These are phyloP conservation scores for Ophion obscuratus DNA, from an alignment of 2,888 invertebrate genomes.

Conservation along the genomic window DNA sequence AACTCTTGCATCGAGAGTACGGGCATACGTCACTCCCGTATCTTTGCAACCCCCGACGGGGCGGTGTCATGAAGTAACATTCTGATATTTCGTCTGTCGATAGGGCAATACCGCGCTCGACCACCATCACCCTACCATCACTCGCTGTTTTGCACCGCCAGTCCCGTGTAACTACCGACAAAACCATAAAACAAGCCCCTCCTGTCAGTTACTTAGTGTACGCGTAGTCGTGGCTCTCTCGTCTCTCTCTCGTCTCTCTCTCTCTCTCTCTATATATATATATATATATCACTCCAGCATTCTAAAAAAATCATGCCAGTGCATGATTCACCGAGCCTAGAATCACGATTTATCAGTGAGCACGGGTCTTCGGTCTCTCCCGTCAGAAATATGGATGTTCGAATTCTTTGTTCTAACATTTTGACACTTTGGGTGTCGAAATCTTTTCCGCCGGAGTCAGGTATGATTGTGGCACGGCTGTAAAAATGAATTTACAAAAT, in stretches of 20 bases:
- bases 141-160: slow-evolving; percentile 25
- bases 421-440: neutral
- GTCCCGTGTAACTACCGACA: slow-evolving; percentile 14
- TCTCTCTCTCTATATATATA: slow-evolving; percentile 3
- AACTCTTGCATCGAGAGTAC: slow-evolving; percentile 50
- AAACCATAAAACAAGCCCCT: slow-evolving; percentile 25
- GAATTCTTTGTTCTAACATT: neutral
- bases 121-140: slow-evolving; percentile 42
- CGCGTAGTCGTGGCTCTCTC: slow-evolving; percentile 16
- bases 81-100: slow-evolving; percentile 66
- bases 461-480: neutral
- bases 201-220: slow-evolving; percentile 46
- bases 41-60: slow-evolving; percentile 63
- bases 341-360: slow-evolving; percentile 58
- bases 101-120: slow-evolving; percentile 59
- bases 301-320: slow-evolving; percentile 42
- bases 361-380: neutral
- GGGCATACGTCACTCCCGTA: slow-evolving; percentile 69
- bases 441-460: neutral
- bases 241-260: slow-evolving; percentile 4
- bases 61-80: slow-evolving; percentile 63
- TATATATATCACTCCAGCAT: slow-evolving; percentile 45
- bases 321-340: slow-evolving; percentile 41
- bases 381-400: neutral
- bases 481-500: neutral